phyloP scores from a whole-genome alignment of 2,888 invertebrate species.

The Ferdinandea cuprea region DNA sequence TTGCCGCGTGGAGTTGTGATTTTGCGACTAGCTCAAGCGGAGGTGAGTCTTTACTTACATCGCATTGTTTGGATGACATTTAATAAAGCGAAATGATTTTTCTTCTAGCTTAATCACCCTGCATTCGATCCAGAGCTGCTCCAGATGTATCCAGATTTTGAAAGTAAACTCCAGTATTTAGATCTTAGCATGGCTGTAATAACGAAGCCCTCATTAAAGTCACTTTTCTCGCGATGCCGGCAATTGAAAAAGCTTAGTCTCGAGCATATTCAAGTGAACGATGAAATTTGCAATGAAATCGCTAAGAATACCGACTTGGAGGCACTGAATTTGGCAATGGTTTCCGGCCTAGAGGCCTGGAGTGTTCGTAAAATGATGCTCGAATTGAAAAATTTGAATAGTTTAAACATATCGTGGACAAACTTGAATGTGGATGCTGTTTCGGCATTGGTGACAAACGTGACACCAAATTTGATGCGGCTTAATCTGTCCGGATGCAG shows the following conservation, averaged over 20 bases:
- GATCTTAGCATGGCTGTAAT: slow-evolving; percentile 93
- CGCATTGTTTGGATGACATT: background rate
- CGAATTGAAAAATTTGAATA: slow-evolving; percentile 83
- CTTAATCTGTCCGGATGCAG: slow-evolving; percentile 93
- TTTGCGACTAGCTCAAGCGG: slow-evolving; percentile 90
- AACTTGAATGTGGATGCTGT: slow-evolving; percentile 86
- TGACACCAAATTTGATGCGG: slow-evolving; percentile 87
- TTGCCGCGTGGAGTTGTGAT: slow-evolving; percentile 90
- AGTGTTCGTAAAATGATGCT: slow-evolving; percentile 87
- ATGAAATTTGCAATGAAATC: slow-evolving; percentile 87
- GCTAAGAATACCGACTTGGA: slow-evolving; percentile 88
- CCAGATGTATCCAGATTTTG: slow-evolving; percentile 81
- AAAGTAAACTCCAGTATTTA: slow-evolving; percentile 89
- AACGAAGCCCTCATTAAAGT: slow-evolving; percentile 85
- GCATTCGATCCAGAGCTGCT: slow-evolving; percentile 83
- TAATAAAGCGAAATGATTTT: background rate
- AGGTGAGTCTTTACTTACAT: slow-evolving; percentile 84
- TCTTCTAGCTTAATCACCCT: slow-evolving; percentile 83
- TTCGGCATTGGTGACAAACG: slow-evolving; percentile 85
- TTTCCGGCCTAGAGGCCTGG: slow-evolving; percentile 87
- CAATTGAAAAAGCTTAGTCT: slow-evolving; percentile 92
- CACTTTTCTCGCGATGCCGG: slow-evolving; percentile 87
- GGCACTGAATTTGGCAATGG: slow-evolving; percentile 93
- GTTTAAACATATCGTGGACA: slow-evolving; percentile 94
- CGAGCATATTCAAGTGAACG: slow-evolving; percentile 89